phyloP scores from a whole-genome alignment of 2,113 vertebrate species.

The Furnarius figulus region DNA sequence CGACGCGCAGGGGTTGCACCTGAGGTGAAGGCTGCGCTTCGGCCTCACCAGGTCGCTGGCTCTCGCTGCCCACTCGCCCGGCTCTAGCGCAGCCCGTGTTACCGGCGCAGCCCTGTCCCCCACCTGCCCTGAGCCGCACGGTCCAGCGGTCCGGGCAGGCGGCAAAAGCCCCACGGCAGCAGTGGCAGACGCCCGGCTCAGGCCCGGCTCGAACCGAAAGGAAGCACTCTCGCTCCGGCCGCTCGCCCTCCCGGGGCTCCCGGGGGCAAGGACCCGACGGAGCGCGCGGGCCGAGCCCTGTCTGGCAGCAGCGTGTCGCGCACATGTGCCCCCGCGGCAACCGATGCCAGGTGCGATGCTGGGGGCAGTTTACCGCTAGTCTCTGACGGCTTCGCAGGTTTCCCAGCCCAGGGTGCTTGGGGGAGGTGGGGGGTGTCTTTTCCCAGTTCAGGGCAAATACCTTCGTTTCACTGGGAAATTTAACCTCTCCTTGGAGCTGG shows the following conservation, averaged over 20 bases:
- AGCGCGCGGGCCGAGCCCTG: not conserved
- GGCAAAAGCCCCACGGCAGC: not conserved
- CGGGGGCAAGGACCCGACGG: not conserved
- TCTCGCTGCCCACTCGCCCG: not conserved
- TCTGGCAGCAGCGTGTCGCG: slow-evolving; percentile 5
- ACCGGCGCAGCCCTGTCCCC: not conserved
- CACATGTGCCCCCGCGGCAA: slow-evolving; percentile 35
- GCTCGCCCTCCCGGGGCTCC: not conserved
- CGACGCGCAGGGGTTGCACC: not conserved
- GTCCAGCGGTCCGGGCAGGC: not conserved
- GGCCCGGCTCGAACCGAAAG: not conserved
- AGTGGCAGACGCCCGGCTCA: not conserved
- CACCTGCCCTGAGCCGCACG: not conserved
- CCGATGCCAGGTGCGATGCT: slow-evolving; percentile 57
- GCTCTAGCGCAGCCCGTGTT: not conserved
- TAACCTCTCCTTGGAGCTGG: slow-evolving; percentile 41
- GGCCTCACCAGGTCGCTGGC: too few species aligned
- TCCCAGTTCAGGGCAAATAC: slow-evolving; percentile 25
- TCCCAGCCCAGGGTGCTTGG: not conserved
- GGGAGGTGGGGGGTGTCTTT: not conserved
- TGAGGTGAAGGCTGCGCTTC: not conserved
- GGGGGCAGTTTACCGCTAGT: slow-evolving; percentile 12
- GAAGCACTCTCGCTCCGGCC: not conserved
- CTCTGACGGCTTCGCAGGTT: slow-evolving; percentile 6
- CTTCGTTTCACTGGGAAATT: slow-evolving; percentile 45